Evolutionary conservation across 2,113 vertebrate species (phyloP), one percentile per base, ranked within the genome.

Genomic region (Hiodon tergisus): DNA sequence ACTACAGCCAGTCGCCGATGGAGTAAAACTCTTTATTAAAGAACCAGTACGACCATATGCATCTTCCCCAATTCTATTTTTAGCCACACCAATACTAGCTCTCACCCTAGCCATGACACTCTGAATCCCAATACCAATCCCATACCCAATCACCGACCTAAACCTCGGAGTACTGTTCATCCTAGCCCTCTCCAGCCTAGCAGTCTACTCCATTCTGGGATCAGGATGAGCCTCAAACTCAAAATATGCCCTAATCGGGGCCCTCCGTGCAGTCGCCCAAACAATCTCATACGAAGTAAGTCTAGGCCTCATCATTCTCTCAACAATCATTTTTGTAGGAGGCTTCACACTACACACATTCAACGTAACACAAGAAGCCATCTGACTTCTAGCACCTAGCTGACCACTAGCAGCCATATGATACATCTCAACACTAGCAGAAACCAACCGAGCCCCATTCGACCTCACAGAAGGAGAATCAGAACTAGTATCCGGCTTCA

Each of bases 221-320:
- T 82, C 80, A 3, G 78, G 80, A 5, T 82, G 80, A 75, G 80
- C 80, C 3, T 82, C 80, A 7, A 82, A 82, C 5, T 82, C 80
- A 13, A 82, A 82, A 78, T 82, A 82, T 3, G 80, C 80, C 11
- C 16, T 82, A 5, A 78, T 82, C 0, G 80, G 80, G 0, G 78
- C 80, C 8, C 73, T 82, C 0, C 78, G 78, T 0, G 81, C 81
- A 2, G 76, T 82, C 0, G 81, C 16, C 31, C 81, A 82, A 69
- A 82, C 81, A 0, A 82, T 82, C 5, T 80, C 81, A 0, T 82
- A 82, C 11, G 81, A 83, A 66, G 81, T 81, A 0, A 83, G 73
- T 7, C 61, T 83, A 0, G 81, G 77, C 2, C 69, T 83, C 0
- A 83, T 83, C 0, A 9, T 83, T 0, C 5, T 83, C 0, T 54